Conservation (phyloP, 1,140 invertebrate species). For the Campoletis sonorensis region DNA sequence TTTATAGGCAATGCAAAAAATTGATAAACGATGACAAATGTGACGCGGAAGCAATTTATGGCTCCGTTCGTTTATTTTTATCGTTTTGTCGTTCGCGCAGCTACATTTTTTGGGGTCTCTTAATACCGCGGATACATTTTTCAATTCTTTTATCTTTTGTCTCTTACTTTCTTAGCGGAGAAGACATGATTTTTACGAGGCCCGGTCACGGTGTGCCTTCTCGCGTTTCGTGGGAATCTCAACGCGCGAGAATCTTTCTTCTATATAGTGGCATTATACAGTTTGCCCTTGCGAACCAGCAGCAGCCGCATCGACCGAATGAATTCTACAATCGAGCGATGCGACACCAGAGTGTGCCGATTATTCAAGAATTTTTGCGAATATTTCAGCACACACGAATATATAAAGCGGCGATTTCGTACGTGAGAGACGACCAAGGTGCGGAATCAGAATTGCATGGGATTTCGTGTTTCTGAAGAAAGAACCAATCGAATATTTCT, state of each 20-base stretch:
- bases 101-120: background rate
- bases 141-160: conserved; percentile 19
- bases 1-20: background rate
- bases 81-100: background rate
- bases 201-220: conserved; percentile 37
- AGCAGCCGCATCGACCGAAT: conserved; percentile 13
- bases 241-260: conserved; percentile 20
- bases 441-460: background rate
- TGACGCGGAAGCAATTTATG: background rate
- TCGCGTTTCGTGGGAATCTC: conserved; percentile 44
- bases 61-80: background rate
- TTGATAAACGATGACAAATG: background rate
- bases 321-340: conserved; percentile 40
- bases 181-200: conserved; percentile 41
- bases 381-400: background rate
- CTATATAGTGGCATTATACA: conserved; percentile 9
- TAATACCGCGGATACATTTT: conserved; percentile 30
- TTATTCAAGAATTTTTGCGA: conserved; percentile 45
- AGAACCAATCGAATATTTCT: background rate
- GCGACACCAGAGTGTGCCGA: conserved; percentile 26
- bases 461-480: background rate
- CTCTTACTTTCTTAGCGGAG: conserved; percentile 12
- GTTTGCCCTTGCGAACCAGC: background rate
- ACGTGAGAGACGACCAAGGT: conserved; percentile 1
- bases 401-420: background rate